phyloP scores from a whole-genome alignment of 1,140 invertebrate genomes.

The Centruroides sculpturatus region DNA sequence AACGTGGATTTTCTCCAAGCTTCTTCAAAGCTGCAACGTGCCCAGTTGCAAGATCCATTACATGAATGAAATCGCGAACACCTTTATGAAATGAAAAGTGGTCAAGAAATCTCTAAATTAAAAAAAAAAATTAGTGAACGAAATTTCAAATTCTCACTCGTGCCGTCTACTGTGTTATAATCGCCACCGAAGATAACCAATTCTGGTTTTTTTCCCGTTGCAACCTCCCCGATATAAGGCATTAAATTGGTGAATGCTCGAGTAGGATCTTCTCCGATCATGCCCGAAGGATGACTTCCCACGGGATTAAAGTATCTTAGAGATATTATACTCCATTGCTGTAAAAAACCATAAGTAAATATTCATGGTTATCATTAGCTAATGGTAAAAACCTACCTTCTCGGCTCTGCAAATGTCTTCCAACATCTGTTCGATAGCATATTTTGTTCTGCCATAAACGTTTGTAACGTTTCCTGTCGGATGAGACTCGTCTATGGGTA shows the following conservation, averaged over 20 bases:
- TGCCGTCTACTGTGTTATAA: constrained; percentile 80
- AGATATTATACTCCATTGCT: constrained; percentile 79
- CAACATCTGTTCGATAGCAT: constrained; percentile 84
- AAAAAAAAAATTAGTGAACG: too few relatives aligned
- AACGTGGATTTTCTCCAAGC: constrained; percentile 39
- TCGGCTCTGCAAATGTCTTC: constrained; percentile 60
- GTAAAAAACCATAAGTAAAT: background rate
- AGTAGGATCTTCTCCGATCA: constrained; percentile 80
- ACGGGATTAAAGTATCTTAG: constrained; percentile 89
- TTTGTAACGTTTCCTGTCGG: constrained; percentile 44
- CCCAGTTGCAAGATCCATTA: constrained; percentile 75
- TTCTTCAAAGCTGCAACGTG: constrained; percentile 68
- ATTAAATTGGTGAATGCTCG: constrained; percentile 79
- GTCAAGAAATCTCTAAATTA: too few relatives aligned
- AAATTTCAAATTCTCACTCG: constrained; percentile 52
- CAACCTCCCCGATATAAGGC: constrained; percentile 68
- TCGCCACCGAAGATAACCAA: constrained; percentile 74
- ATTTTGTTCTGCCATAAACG: constrained; percentile 67
- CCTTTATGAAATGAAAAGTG: constrained; percentile 34
- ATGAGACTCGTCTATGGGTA: constrained; percentile 41
- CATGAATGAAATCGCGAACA: constrained; percentile 85
- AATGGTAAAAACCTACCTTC: constrained; percentile 36
- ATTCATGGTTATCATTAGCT: background rate
- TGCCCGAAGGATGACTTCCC: constrained; percentile 71
- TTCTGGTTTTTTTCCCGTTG: constrained; percentile 58